Percentiles rank a stretch among this genome's conserved stretches.
Conservation (phyloP, 2,888 invertebrate species). For the Ectemnius cavifrons region DNA sequence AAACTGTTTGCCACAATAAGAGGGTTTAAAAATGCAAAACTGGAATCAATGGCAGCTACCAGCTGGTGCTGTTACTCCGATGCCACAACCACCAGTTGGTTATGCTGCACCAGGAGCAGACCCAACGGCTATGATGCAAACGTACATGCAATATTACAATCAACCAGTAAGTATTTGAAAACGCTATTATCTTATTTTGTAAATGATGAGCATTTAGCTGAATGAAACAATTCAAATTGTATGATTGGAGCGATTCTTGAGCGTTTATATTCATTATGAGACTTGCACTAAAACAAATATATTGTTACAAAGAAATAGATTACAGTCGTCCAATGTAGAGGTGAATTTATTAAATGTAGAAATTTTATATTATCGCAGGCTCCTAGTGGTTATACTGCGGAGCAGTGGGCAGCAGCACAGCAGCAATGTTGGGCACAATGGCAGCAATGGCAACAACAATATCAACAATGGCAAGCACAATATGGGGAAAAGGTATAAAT, state of each 20-base stretch:
- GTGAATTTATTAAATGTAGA: slow-evolving; percentile 5
- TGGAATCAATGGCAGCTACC: slow-evolving; percentile 77
- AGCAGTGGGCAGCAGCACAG: slow-evolving; percentile 85
- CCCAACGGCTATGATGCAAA: slow-evolving; percentile 76
- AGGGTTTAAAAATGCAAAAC: slow-evolving; percentile 74
- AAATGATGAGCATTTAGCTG: no score
- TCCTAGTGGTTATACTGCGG: slow-evolving; percentile 80
- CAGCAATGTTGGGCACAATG: slow-evolving; percentile 87
- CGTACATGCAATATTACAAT: slow-evolving; percentile 77
- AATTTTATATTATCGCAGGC: slow-evolving; percentile 60
- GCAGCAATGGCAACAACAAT: slow-evolving; percentile 89
- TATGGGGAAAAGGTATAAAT: slow-evolving; percentile 85
- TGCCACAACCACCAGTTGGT: slow-evolving; percentile 76
- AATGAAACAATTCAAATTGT: no score
- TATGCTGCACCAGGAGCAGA: slow-evolving; percentile 72
- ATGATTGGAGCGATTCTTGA: no score
- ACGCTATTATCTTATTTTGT: not conserved
- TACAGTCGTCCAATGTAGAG: no score
- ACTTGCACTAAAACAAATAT: no score
- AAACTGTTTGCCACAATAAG: slow-evolving; percentile 56
- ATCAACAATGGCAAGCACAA: slow-evolving; percentile 87
- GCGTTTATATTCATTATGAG: no score
- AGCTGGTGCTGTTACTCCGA: slow-evolving; percentile 69
- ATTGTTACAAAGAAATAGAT: no score
- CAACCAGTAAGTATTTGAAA: slow-evolving; percentile 74